Percentiles rank a stretch among this genome's conserved stretches.
Conservation (phyloP, 2,113 vertebrate genomes). For the Pterocles burchelli region DNA sequence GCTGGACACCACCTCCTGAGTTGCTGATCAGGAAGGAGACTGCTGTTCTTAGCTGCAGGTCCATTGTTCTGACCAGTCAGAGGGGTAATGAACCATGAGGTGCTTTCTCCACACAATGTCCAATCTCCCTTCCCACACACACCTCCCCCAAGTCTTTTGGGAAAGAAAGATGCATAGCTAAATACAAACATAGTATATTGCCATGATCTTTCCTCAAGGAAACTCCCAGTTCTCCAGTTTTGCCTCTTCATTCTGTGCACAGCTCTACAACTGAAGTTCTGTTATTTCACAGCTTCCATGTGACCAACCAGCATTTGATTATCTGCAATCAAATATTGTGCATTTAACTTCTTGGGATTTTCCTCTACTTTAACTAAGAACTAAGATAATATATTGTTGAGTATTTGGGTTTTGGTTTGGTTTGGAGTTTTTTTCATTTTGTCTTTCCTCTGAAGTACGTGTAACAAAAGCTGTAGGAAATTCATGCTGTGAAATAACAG, state of each 20-base stretch:
- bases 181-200: not conserved
- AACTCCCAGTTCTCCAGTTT: not conserved
- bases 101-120: not conserved
- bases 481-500: not conserved
- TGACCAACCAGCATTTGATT: not conserved
- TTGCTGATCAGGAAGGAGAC: not conserved
- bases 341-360: not conserved
- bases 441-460: not conserved
- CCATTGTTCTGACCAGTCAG: not conserved
- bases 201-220: not conserved
- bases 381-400: not conserved
- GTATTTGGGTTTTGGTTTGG: not conserved
- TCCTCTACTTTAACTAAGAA: not conserved
- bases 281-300: not conserved
- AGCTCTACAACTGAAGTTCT: not conserved
- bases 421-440: not conserved
- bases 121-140: not conserved
- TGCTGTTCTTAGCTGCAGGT: not conserved
- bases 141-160: not conserved
- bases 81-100: rapidly evolving
- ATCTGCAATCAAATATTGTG: not conserved
- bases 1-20: not conserved
- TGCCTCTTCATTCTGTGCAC: not conserved
- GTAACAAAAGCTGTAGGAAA: not conserved
- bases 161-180: not conserved